Evolutionary conservation across 2,797 vertebrate genomes (phyloP).

Genomic region (Buceros bicornis): DNA sequence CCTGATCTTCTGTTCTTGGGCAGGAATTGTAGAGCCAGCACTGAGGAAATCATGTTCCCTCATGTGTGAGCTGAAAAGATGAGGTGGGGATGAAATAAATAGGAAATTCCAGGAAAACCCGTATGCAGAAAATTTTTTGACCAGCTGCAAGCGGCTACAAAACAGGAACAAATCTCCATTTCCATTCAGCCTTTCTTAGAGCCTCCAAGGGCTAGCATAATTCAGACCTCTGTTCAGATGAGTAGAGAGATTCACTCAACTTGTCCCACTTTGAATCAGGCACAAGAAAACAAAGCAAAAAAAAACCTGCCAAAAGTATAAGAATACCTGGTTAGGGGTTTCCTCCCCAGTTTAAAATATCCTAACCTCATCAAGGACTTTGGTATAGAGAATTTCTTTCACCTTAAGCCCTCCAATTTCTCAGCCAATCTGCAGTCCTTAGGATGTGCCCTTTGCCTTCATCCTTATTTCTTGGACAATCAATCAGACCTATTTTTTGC

Average conservation of each 20-base stretch:
- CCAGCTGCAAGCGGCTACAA: neutral
- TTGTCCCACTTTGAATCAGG: neutral
- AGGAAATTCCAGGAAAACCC: neutral
- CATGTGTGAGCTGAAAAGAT: neutral
- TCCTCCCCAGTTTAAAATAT: neutral
- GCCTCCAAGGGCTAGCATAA: neutral
- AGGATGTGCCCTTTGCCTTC: constrained; percentile 45
- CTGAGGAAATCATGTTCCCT: neutral
- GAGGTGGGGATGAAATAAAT: neutral
- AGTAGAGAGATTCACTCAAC: neutral
- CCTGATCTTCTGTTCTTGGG: neutral
- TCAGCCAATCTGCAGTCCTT: constrained; percentile 10
- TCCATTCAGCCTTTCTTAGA: neutral
- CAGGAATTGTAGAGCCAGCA: neutral
- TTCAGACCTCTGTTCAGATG: neutral
- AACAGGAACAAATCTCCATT: neutral
- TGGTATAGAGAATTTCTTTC: neutral
- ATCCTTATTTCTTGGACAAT: constrained; percentile 24
- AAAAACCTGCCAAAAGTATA: neutral
- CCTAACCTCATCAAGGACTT: neutral
- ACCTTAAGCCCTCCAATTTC: constrained; percentile 1
- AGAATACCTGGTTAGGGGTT: neutral
- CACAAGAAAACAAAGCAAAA: neutral
- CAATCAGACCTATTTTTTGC: constrained; percentile 30
- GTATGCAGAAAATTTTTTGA: neutral